A percentile compares a stretch with the other conserved stretches of the same genome.
phyloP scores from a whole-genome alignment of 2,888 invertebrate genomes.

The Drosophila helvetica region DNA sequence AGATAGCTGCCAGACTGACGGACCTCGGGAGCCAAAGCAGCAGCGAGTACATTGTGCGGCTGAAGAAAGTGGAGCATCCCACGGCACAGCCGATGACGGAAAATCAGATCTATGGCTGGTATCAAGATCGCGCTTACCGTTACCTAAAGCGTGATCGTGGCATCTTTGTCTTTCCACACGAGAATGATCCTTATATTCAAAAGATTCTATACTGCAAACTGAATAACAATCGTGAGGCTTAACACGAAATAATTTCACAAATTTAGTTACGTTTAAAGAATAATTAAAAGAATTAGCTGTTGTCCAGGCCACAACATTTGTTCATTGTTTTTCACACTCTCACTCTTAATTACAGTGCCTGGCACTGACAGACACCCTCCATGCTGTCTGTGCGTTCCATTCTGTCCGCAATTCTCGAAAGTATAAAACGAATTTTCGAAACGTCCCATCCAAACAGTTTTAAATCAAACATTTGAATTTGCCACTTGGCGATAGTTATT shows the following conservation, averaged over 20 bases:
- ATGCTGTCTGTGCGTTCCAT: no score
- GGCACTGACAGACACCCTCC: no score
- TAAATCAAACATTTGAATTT: no score
- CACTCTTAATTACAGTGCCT: conserved; percentile 89
- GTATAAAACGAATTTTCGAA: no score
- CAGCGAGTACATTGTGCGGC: not conserved
- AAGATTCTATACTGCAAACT: conserved; percentile 30
- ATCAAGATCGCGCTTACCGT: conserved; percentile 56
- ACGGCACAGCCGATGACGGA: conserved; percentile 58
- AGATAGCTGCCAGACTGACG: not conserved
- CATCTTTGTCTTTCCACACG: conserved; percentile 62
- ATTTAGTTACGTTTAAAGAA: conserved; percentile 11
- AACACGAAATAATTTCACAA: not conserved
- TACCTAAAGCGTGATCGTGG: conserved; percentile 60
- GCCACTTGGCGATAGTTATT: no score
- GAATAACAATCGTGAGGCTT: no score
- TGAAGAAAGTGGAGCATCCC: conserved; percentile 48
- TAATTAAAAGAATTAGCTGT: not conserved
- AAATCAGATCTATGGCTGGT: conserved; percentile 73
- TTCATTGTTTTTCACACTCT: conserved; percentile 10
- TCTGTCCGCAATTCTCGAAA: no score
- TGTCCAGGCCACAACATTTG: conserved; percentile 50
- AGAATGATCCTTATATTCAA: conserved; percentile 57
- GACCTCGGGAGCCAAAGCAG: not conserved
- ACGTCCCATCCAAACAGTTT: no score